These are phyloP conservation scores for Acheta domesticus DNA, from an alignment of 2,888 invertebrate genomes.

Conservation along the genomic window DNA sequence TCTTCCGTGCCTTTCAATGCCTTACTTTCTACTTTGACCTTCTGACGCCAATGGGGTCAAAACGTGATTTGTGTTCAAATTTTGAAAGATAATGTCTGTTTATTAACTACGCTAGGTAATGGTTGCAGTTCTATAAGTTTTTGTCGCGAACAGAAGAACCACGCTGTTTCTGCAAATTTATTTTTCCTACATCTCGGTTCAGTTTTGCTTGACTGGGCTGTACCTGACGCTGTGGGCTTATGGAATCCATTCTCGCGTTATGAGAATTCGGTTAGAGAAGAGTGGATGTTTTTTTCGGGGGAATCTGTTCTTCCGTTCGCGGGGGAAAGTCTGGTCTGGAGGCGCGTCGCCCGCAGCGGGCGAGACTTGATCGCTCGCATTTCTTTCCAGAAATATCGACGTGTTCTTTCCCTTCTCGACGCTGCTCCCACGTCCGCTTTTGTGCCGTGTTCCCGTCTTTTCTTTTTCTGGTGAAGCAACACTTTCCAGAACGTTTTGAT, in stretches of 20 bases:
- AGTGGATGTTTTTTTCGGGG: neutral
- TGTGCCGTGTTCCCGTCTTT: neutral
- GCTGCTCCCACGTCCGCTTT: neutral
- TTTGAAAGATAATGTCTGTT: too few species aligned
- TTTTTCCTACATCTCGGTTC: neutral
- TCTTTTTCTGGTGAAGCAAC: neutral
- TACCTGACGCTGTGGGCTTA: neutral
- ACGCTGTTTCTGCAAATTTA: neutral
- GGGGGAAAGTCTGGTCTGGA: neutral
- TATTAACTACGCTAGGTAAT: neutral
- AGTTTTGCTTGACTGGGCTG: neutral
- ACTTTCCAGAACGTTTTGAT: too few species aligned
- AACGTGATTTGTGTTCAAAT: too few species aligned
- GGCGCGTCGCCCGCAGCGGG: neutral
- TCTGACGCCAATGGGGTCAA: too few species aligned
- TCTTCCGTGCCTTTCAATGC: too few species aligned
- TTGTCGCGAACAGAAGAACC: neutral
- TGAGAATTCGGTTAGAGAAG: conserved; percentile 2
- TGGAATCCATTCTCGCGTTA: neutral
- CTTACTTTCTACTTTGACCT: too few species aligned
- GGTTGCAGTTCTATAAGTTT: neutral
- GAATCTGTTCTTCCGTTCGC: neutral
- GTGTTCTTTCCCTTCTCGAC: neutral
- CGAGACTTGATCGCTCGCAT: neutral
- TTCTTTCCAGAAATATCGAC: neutral